phyloP scores from a whole-genome alignment of 2,888 invertebrate genomes.

The Ennomos fuscantarius region DNA sequence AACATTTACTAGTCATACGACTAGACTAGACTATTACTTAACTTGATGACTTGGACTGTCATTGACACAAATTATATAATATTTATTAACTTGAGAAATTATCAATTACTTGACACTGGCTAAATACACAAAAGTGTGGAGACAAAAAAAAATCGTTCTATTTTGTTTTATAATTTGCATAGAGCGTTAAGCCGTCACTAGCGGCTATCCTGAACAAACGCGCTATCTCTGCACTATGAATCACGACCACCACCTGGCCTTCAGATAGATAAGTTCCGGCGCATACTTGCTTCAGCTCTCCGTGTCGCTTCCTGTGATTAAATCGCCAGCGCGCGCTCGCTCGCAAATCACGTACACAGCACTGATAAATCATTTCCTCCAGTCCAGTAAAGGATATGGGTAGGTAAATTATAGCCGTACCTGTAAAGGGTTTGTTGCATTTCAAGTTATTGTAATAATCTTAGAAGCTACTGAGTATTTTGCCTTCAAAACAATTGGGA shows the following conservation, averaged over 20 bases:
- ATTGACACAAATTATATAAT: too few relatives aligned
- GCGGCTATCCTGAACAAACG: constrained; percentile 62
- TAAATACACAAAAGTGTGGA: too few relatives aligned
- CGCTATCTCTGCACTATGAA: constrained; percentile 66
- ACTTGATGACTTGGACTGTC: too few relatives aligned
- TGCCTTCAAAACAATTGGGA: too few relatives aligned
- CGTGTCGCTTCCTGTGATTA: constrained; percentile 80
- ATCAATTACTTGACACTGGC: too few relatives aligned
- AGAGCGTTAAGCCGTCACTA: constrained; percentile 39
- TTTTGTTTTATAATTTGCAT: constrained; percentile 30
- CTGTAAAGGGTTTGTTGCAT: constrained; percentile 26
- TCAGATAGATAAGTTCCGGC: constrained; percentile 79
- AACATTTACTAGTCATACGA: too few relatives aligned
- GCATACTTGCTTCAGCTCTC: constrained; percentile 61
- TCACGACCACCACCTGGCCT: constrained; percentile 67
- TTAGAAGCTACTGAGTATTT: too few relatives aligned
- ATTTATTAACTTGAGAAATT: too few relatives aligned
- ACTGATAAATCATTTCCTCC: constrained; percentile 79
- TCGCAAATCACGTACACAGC: constrained; percentile 73
- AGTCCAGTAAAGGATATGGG: constrained; percentile 33
- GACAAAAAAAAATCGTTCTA: too few relatives aligned
- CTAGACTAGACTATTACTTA: too few relatives aligned
- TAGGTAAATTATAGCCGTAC: constrained; percentile 50
- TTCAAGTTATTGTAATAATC: too few relatives aligned
- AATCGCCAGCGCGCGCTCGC: constrained; percentile 59